These are phyloP conservation scores for Lophotriccus pileatus DNA, from an alignment of 2,797 vertebrate species.

Conservation along the genomic window DNA sequence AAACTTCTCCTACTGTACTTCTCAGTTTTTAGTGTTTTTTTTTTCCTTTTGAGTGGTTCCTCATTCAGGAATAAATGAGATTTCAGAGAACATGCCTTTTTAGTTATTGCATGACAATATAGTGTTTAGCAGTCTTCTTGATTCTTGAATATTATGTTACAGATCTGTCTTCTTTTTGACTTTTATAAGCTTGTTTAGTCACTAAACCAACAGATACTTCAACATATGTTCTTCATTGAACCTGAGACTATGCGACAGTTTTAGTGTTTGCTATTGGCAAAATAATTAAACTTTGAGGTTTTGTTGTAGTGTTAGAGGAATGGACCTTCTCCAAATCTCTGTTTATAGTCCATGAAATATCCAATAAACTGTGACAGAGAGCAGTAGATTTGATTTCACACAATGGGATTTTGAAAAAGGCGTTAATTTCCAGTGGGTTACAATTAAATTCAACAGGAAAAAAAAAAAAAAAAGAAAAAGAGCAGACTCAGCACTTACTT, in stretches of 20 bases:
- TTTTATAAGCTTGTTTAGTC: not conserved
- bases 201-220: not conserved
- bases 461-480: not conserved
- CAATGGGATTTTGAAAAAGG: not conserved
- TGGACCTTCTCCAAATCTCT: not conserved
- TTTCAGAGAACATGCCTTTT: not conserved
- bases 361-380: not conserved
- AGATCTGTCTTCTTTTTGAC: not conserved
- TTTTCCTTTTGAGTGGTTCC: not conserved
- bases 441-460: not conserved
- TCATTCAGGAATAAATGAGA: not conserved
- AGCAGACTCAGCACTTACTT: not conserved
- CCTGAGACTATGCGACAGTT: not conserved
- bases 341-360: not conserved
- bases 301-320: not conserved
- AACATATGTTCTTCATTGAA: not conserved
- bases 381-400: not conserved
- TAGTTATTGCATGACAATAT: not conserved
- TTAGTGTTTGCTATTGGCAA: not conserved
- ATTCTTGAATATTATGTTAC: not conserved
- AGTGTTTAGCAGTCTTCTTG: not conserved
- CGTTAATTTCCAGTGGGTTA: not conserved
- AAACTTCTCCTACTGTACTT: not conserved
- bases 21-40: rapidly evolving
- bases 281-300: not conserved